Conservation (phyloP, 2,797 vertebrate species). For the Coluber constrictor region DNA sequence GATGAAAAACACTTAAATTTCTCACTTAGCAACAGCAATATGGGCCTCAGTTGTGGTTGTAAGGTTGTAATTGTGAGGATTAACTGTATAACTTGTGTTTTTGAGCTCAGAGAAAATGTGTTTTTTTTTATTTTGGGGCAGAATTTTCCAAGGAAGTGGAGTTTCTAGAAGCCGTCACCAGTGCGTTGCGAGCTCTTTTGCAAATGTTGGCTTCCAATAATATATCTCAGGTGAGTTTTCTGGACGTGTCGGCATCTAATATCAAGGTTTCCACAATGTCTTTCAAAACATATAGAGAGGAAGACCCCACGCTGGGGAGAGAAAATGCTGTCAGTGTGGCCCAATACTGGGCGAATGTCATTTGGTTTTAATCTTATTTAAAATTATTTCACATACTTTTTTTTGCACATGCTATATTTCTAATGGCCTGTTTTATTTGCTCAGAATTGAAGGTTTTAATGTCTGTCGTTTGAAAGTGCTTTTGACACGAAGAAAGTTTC, state of each 20-base stretch:
- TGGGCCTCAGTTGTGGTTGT: no score
- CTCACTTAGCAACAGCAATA: no score
- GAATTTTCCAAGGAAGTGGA: slow-evolving; percentile 85
- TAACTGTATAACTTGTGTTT: background rate
- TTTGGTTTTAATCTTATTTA: background rate
- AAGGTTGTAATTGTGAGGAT: no score
- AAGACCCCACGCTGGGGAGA: accelerated
- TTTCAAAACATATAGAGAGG: background rate
- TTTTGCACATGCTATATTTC: no score
- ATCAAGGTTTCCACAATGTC: background rate
- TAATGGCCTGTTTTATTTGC: no score
- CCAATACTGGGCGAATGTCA: background rate
- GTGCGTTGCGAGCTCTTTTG: slow-evolving; percentile 89
- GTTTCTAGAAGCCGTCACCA: slow-evolving; percentile 91
- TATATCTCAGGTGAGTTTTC: slow-evolving; percentile 85
- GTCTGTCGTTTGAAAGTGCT: no score
- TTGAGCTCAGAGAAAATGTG: background rate
- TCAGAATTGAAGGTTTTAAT: no score
- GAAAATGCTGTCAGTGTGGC: background rate
- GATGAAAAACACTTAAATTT: background rate
- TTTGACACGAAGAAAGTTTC: background rate
- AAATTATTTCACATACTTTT: background rate
- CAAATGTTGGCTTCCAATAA: slow-evolving; percentile 89
- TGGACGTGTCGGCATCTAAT: background rate
- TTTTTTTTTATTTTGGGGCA: slow-evolving; percentile 62